phyloP scores from a whole-genome alignment of 2,113 vertebrate genomes.

The Ceyx melanurus region DNA sequence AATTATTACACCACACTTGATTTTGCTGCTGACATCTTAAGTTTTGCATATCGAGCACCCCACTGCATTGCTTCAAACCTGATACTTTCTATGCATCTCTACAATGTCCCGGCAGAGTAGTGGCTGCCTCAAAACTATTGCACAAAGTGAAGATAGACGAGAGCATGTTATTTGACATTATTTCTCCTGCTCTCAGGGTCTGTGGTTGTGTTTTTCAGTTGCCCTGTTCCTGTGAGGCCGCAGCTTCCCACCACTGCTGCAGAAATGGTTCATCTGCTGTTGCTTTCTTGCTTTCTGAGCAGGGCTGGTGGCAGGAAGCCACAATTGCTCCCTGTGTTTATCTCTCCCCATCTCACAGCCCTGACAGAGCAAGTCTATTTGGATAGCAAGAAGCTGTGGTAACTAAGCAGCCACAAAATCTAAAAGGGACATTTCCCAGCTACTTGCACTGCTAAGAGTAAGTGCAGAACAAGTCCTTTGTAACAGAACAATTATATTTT shows the following conservation, averaged over 20 bases:
- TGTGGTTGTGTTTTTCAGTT: background rate
- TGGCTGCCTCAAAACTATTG: background rate
- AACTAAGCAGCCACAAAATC: slow-evolving; percentile 42
- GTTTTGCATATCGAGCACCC: background rate
- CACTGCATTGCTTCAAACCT: background rate
- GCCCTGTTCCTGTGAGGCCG: background rate
- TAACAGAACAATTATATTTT: slow-evolving; percentile 2
- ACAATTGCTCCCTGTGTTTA: slow-evolving; percentile 58
- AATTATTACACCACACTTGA: background rate
- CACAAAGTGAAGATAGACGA: background rate
- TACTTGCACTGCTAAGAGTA: slow-evolving; percentile 1
- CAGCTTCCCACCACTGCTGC: background rate
- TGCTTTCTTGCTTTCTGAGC: slow-evolving; percentile 31
- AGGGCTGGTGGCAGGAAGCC: slow-evolving; percentile 64
- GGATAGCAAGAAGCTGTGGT: slow-evolving; percentile 39
- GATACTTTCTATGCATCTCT: background rate
- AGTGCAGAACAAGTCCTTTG: slow-evolving; percentile 14
- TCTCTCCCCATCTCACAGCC: slow-evolving; percentile 37
- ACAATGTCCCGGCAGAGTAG: background rate
- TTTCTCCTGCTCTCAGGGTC: background rate
- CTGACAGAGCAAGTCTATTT: slow-evolving; percentile 37
- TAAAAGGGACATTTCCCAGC: slow-evolving; percentile 22
- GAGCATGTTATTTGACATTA: background rate
- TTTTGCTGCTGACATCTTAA: background rate
- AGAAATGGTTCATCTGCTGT: slow-evolving; percentile 35